Percentiles rank a stretch among this genome's conserved stretches.
phyloP scores from a whole-genome alignment of 2,113 vertebrate genomes.

The Myxocyprinus asiaticus region DNA sequence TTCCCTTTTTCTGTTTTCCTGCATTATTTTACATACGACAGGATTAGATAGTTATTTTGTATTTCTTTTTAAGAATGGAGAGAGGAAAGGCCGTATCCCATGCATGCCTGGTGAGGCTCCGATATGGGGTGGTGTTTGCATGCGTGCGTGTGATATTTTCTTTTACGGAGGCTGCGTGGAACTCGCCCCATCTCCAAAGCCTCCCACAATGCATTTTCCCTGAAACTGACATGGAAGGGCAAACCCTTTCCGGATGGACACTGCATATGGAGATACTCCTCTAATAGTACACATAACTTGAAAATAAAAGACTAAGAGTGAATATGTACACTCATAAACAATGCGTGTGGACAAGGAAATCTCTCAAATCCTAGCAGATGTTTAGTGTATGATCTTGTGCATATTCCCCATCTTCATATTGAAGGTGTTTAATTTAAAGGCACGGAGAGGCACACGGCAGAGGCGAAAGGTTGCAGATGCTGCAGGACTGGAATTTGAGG shows the following conservation, averaged over 20 bases:
- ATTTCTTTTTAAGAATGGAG: conserved; percentile 60
- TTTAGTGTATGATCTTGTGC: conserved; percentile 71
- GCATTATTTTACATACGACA: conserved; percentile 66
- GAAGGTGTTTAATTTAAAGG: conserved; percentile 90
- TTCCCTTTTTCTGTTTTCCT: conserved; percentile 70
- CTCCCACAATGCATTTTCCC: conserved; percentile 61
- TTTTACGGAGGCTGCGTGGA: conserved; percentile 61
- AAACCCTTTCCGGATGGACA: conserved; percentile 32
- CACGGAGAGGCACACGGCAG: conserved; percentile 57
- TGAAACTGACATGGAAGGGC: conserved; percentile 44
- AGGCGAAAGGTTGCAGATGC: conserved; percentile 54
- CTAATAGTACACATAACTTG: conserved; percentile 50
- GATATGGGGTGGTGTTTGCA: conserved; percentile 69
- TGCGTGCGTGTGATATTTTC: conserved; percentile 65
- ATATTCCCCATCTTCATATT: conserved; percentile 94
- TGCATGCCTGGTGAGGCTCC: conserved; percentile 62
- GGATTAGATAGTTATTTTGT: conserved; percentile 66
- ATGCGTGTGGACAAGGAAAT: conserved; percentile 43
- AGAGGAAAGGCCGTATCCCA: conserved; percentile 52
- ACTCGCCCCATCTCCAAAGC: conserved; percentile 68
- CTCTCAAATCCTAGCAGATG: conserved; percentile 61
- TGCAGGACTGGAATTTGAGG: conserved; percentile 48
- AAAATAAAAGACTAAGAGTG: conserved; percentile 42
- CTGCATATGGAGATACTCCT: conserved; percentile 20
- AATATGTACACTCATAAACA: conserved; percentile 8